Conservation (phyloP, 2,113 vertebrate genomes). For the Hystrix brachyura region DNA sequence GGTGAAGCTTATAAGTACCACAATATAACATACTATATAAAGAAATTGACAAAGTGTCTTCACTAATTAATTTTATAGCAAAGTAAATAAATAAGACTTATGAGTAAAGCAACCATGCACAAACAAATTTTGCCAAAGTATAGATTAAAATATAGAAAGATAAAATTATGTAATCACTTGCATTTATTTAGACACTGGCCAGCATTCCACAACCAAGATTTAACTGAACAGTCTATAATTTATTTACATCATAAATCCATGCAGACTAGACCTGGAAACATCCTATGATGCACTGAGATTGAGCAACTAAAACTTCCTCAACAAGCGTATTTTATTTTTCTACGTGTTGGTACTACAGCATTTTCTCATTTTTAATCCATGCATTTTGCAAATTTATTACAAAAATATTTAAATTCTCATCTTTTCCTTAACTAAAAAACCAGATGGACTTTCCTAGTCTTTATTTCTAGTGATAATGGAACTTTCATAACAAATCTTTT, state of each 20-base stretch:
- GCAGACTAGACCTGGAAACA: background rate
- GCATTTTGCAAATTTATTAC: background rate
- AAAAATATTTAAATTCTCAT: conserved; percentile 51
- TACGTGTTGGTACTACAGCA: background rate
- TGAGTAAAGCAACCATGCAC: background rate
- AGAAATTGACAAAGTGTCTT: background rate
- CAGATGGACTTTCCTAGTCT: background rate
- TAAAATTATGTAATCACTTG: conserved; percentile 29
- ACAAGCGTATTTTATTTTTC: conserved; percentile 55
- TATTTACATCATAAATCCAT: conserved; percentile 52
- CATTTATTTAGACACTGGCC: conserved; percentile 7
- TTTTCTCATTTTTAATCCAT: conserved; percentile 36
- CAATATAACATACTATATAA: background rate
- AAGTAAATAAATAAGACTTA: background rate
- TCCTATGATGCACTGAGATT: conserved; percentile 1
- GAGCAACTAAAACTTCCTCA: conserved; percentile 58
- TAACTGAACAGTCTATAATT: background rate
- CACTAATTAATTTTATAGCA: conserved; percentile 22
- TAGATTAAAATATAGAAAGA: conserved; percentile 48
- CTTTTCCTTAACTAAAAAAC: conserved; percentile 51
- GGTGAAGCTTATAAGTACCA: conserved; percentile 6
- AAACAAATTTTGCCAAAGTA: conserved; percentile 65
- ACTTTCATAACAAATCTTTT: background rate
- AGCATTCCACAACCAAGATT: conserved; percentile 28
- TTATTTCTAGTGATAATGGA: background rate